Conservation (phyloP, 2,888 invertebrate genomes). For the Melanophora roralis region DNA sequence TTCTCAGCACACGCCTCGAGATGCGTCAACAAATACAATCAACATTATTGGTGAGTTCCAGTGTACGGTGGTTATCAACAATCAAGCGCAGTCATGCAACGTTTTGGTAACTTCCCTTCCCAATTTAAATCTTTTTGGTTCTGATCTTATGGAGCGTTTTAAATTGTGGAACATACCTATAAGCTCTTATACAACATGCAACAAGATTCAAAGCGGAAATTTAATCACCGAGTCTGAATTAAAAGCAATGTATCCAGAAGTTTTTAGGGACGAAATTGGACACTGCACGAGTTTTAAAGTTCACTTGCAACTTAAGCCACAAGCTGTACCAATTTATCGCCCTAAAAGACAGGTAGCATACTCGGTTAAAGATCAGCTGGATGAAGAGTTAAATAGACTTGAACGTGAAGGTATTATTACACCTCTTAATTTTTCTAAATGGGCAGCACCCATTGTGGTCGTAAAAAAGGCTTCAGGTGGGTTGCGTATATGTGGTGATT, state of each 20-base stretch:
- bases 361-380: constrained; percentile 49
- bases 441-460: constrained; percentile 62
- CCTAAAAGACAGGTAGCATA: constrained; percentile 60
- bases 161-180: constrained; percentile 45
- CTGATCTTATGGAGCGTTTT: constrained; percentile 45
- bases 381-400: constrained; percentile 45
- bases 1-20: constrained; percentile 21
- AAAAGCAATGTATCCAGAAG: constrained; percentile 16
- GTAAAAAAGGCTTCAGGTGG: constrained; percentile 56
- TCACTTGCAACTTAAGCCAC: constrained; percentile 39
- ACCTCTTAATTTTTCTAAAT: constrained; percentile 60
- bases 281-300: constrained; percentile 28
- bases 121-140: constrained; percentile 45
- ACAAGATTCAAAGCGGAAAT: neutral
- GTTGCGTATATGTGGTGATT: constrained; percentile 63
- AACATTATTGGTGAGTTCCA: constrained; percentile 37
- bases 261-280: constrained; percentile 40
- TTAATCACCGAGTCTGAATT: constrained; percentile 15
- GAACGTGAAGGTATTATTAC: constrained; percentile 49
- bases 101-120: constrained; percentile 40
- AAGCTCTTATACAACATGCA: constrained; percentile 17
- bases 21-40: constrained; percentile 39
- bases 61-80: neutral
- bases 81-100: neutral
- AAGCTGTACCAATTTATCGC: constrained; percentile 47